Conservation (phyloP, 2,113 vertebrate species). For the Capreolus pygargus region DNA sequence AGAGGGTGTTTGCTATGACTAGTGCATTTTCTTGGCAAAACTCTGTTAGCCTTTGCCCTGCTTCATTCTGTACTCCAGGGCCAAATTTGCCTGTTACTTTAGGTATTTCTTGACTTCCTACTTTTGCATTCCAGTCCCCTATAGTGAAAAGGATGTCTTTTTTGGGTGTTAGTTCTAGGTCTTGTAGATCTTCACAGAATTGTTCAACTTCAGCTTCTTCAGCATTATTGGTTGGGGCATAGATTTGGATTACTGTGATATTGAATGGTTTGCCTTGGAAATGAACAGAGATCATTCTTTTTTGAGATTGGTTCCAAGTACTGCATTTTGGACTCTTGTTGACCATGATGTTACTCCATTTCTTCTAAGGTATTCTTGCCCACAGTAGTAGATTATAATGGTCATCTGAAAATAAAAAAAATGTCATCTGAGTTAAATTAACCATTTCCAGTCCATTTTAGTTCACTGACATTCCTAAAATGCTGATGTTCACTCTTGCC, state of each 20-base stretch:
- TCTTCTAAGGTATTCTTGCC: neutral
- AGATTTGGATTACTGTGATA: neutral
- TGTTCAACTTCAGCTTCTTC: neutral
- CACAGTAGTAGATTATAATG: neutral
- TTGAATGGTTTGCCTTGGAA: neutral
- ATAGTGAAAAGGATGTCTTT: neutral
- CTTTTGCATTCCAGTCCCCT: neutral
- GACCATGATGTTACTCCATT: neutral
- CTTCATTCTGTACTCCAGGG: neutral
- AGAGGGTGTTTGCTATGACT: neutral
- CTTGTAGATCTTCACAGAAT: neutral
- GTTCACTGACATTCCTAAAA: neutral
- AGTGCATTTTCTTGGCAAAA: rapidly evolving
- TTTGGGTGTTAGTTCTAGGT: neutral
- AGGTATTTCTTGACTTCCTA: neutral
- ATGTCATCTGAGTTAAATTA: neutral
- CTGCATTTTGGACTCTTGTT: neutral
- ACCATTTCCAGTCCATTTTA: neutral
- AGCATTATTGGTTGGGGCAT: neutral
- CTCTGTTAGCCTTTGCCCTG: neutral
- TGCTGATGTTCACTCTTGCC: neutral
- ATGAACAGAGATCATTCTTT: neutral
- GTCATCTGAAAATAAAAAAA: neutral
- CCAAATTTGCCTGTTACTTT: neutral
- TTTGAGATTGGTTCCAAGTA: neutral